Evolutionary conservation across 2,797 vertebrate species (phyloP).

Genomic region (Pelobates cultripes): DNA sequence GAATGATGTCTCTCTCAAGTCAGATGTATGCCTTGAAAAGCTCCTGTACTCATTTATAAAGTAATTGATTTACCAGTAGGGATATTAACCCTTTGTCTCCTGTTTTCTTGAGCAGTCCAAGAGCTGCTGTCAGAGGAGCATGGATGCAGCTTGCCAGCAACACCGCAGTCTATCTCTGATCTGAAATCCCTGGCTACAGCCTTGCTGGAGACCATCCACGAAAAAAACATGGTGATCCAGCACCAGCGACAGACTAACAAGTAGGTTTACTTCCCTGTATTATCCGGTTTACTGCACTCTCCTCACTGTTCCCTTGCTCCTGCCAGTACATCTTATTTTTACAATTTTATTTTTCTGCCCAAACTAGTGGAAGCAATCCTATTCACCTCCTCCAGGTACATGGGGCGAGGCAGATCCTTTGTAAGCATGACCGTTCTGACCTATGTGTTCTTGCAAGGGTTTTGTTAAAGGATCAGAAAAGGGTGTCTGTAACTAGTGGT

Average conservation of each 20-base stretch:
- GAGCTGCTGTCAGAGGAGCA: conserved; percentile 88
- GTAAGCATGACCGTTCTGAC: too few species aligned
- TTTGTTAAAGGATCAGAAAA: too few species aligned
- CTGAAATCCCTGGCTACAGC: conserved; percentile 96
- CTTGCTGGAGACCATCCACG: conserved; percentile 94
- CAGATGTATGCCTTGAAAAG: too few species aligned
- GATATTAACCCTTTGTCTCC: background rate
- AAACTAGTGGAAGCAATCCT: background rate
- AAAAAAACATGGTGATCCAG: conserved; percentile 98
- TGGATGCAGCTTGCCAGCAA: conserved; percentile 92
- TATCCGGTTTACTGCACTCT: conserved; percentile 5
- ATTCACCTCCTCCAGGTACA: background rate
- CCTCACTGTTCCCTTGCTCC: background rate
- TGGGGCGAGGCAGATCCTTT: too few species aligned
- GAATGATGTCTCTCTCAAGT: too few species aligned
- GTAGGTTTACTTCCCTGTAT: conserved; percentile 69
- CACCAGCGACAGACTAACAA: conserved; percentile 98
- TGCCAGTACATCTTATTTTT: background rate
- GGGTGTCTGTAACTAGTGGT: too few species aligned
- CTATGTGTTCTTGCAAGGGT: too few species aligned
- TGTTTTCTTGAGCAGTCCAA: conserved; percentile 68
- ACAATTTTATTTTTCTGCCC: background rate
- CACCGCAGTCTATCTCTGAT: conserved; percentile 94
- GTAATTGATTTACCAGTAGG: background rate
- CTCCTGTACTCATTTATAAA: background rate